Evolutionary conservation across 2,113 vertebrate species (phyloP), one percentile per base, ranked within the genome.

Genomic region (Pelusios castaneus): DNA sequence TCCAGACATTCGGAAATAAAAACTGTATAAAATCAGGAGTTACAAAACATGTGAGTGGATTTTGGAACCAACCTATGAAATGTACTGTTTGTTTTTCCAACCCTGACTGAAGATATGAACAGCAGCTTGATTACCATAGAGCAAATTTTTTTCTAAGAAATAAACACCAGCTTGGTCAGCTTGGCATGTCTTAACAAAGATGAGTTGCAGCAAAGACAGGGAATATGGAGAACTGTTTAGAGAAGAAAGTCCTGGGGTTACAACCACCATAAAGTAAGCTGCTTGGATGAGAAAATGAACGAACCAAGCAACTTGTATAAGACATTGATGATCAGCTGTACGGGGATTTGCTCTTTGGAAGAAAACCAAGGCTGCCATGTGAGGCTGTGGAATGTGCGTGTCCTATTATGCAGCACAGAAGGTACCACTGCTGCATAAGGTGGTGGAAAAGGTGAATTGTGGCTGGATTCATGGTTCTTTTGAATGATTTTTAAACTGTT

Each of bases 1-100:
- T 83, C 34, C 51, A 43, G 10, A 70, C n/a, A 70, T 70, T 24
- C 94, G 91, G 92, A 95, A 95, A 78, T 92, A 85, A 95, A 90
- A 84, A 51, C 77, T 73, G 1, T 79, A 86, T 47, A 80, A 77
- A 49, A 55, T 93, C 51, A 77, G 52, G 85, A 93, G 73, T 82
- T 79, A 22, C 0, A 1, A 87, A 89, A 54, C 41, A 13, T 81
- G 21, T 16, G 60, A 76, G 34, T 75, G 84, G 89, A 87, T 95
- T 87, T 80, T 84, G 73, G 91, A 95, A 84, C 38, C 82, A 1
- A 0, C 38, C 19, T 38, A 38, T 38, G 63, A 70, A 70, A 70
- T 70, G 13, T 76, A 55, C 49, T 63, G 75, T 84, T 55, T 0
- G 0, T 82, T 60, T 75, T 25, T 52, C 25, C 5, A 34, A 22